These are phyloP conservation scores for Triplophysa siluroides DNA, from an alignment of 2,113 vertebrate genomes.

Conservation along the genomic window DNA sequence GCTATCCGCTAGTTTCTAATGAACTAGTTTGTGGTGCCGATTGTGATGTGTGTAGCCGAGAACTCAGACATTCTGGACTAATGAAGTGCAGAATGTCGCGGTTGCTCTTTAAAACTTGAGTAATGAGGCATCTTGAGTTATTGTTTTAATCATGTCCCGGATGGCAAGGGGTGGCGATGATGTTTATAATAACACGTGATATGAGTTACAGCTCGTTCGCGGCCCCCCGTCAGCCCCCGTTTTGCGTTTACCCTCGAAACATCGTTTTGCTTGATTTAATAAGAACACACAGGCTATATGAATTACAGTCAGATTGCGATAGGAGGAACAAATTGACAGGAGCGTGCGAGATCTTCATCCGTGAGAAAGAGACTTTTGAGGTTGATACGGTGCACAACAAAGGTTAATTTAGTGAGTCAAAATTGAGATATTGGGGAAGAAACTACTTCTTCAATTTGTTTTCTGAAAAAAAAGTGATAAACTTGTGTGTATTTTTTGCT, in stretches of 20 bases:
- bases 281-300: constrained; percentile 31
- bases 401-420: neutral
- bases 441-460: too few species aligned
- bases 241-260: constrained; percentile 8
- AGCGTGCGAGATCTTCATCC: neutral
- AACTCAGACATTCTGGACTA: neutral
- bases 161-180: constrained; percentile 29
- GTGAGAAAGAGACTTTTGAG: neutral
- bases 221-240: neutral
- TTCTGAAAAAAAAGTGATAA: too few species aligned
- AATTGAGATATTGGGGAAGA: too few species aligned
- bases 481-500: too few species aligned
- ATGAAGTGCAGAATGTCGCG: constrained; percentile 20
- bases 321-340: constrained; percentile 16
- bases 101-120: constrained; percentile 31
- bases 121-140: constrained; percentile 46
- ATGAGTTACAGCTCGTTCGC: constrained; percentile 26
- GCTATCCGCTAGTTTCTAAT: neutral
- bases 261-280: constrained; percentile 46
- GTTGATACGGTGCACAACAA: neutral
- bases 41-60: neutral
- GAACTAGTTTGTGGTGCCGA: neutral
- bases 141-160: constrained; percentile 42
- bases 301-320: constrained; percentile 31
- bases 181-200: constrained; percentile 33